phyloP scores from a whole-genome alignment of 2,888 invertebrate genomes.

The Tachina fera region DNA sequence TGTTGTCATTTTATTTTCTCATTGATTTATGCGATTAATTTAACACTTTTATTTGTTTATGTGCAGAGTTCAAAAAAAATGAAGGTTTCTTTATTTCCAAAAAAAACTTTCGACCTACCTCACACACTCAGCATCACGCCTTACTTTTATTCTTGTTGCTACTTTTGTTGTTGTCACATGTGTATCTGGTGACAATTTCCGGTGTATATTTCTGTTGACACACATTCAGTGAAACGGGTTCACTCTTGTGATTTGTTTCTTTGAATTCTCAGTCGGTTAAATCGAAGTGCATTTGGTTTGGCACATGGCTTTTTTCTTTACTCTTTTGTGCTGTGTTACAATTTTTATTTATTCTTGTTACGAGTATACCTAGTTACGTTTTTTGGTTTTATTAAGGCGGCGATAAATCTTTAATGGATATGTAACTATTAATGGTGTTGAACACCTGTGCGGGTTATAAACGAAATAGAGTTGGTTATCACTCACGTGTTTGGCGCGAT shows the following conservation, averaged over 20 bases:
- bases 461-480: neutral
- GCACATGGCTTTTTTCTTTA: constrained; percentile 33
- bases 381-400: constrained; percentile 15
- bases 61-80: neutral
- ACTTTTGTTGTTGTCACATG: constrained; percentile 36
- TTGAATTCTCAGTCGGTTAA: neutral
- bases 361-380: constrained; percentile 21
- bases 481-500: neutral
- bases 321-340: constrained; percentile 14
- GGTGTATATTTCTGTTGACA: constrained; percentile 59
- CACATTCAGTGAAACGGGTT: constrained; percentile 44
- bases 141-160: constrained; percentile 36
- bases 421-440: neutral
- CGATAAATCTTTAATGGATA: constrained; percentile 14
- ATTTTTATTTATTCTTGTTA: constrained; percentile 35
- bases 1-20: constrained; percentile 41
- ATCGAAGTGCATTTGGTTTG: constrained; percentile 19
- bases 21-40: constrained; percentile 63
- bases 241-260: constrained; percentile 15
- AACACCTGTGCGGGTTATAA: neutral
- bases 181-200: constrained; percentile 60
- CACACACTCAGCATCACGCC: constrained; percentile 30
- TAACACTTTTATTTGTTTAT: constrained; percentile 59
- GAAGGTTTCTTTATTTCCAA: constrained; percentile 1
- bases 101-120: constrained; percentile 51